Evolutionary conservation across 1,140 invertebrate genomes (phyloP).

Genomic region (Tyrophagus putrescentiae): DNA sequence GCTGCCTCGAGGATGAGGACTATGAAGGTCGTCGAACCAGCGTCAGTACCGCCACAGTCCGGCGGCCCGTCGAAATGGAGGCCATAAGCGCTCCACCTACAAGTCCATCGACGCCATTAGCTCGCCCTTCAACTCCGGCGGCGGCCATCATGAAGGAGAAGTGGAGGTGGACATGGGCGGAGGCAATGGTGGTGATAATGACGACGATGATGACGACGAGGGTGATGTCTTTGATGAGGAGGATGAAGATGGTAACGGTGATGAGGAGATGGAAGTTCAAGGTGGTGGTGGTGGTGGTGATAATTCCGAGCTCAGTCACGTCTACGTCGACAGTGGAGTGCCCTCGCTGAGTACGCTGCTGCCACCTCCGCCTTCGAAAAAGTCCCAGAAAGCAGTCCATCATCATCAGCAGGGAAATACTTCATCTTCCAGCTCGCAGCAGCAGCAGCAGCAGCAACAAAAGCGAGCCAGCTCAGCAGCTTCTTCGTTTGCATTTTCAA

Average conservation of each 20-base stretch:
- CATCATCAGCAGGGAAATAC: too few species aligned
- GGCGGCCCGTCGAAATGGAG: not conserved
- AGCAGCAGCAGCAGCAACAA: too few species aligned
- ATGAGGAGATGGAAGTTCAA: not conserved
- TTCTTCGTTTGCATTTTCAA: too few species aligned
- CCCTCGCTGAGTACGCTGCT: too few species aligned
- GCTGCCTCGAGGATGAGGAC: not conserved
- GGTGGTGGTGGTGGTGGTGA: not conserved
- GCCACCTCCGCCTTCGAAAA: too few species aligned
- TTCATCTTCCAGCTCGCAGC: too few species aligned
- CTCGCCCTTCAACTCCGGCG: not conserved
- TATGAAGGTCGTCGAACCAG: not conserved
- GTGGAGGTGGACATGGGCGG: not conserved
- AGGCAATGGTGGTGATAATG: not conserved
- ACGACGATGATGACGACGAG: not conserved
- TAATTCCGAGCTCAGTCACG: not conserved
- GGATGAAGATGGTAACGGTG: not conserved
- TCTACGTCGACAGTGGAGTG: not conserved
- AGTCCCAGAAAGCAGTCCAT: too few species aligned
- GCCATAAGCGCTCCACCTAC: not conserved
- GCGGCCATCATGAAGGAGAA: not conserved
- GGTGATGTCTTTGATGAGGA: not conserved
- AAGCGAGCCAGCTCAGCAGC: too few species aligned
- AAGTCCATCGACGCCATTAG: constrained; percentile 1
- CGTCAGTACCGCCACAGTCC: not conserved